Conservation (phyloP, 2,797 vertebrate species). For the Chaetodon trifasciatus region DNA sequence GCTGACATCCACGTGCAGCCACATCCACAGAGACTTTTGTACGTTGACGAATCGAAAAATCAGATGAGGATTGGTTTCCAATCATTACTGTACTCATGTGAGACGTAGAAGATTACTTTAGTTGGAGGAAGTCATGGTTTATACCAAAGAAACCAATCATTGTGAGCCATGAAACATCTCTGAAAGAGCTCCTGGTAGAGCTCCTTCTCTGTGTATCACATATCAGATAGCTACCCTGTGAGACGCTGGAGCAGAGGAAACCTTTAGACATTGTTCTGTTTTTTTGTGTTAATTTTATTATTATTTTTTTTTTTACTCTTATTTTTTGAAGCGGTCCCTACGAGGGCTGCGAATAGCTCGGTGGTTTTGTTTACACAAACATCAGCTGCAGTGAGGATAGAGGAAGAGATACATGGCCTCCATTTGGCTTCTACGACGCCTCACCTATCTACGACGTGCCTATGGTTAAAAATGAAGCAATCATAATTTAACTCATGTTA, state of each 20-base stretch:
- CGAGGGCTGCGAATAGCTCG: constrained; percentile 47
- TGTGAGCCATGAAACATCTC: constrained; percentile 70
- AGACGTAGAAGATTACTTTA: constrained; percentile 24
- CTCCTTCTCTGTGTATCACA: constrained; percentile 41
- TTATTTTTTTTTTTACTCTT: constrained; percentile 5
- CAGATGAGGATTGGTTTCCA: constrained; percentile 15
- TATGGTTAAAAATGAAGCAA: constrained; percentile 87
- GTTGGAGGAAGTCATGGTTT: constrained; percentile 63
- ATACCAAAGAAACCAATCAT: constrained; percentile 86
- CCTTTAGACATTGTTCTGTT: constrained; percentile 30
- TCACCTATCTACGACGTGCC: constrained; percentile 87
- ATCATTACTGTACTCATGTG: constrained; percentile 33
- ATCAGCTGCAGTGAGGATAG: constrained; percentile 68
- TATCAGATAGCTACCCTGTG: constrained; percentile 50
- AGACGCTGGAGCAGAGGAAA: constrained; percentile 49
- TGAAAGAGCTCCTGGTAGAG: constrained; percentile 47
- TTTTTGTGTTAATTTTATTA: constrained; percentile 5
- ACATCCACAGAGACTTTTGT: constrained; percentile 18
- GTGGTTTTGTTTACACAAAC: constrained; percentile 84
- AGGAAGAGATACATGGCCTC: constrained; percentile 66
- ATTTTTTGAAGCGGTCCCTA: constrained; percentile 36
- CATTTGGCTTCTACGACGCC: constrained; percentile 71
- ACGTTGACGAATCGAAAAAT: constrained; percentile 16
- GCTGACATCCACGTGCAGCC: constrained; percentile 20
- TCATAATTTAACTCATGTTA: constrained; percentile 86